phyloP scores from a whole-genome alignment of 2,888 invertebrate species.

The Leptopilina drosophilae region DNA sequence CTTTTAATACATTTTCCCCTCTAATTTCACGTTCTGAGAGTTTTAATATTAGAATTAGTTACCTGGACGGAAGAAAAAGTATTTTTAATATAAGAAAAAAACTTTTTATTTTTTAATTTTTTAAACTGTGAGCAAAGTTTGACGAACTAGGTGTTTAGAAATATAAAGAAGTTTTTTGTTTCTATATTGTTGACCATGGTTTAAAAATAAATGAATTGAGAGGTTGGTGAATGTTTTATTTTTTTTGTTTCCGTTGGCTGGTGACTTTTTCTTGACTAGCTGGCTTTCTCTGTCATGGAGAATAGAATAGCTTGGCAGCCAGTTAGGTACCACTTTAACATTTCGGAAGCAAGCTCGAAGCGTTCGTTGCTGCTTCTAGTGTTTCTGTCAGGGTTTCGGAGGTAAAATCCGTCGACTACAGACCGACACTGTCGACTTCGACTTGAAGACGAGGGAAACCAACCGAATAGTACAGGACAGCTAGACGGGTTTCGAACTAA shows the following conservation, averaged over 20 bases:
- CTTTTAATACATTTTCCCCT: too few species aligned
- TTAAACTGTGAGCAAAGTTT: too few species aligned
- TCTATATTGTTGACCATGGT: too few species aligned
- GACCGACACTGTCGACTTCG: slow-evolving; percentile 59
- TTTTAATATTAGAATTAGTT: too few species aligned
- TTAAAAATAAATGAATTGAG: too few species aligned
- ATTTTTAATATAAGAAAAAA: too few species aligned
- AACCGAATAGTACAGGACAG: slow-evolving; percentile 50
- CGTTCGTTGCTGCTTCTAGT: slow-evolving; percentile 59
- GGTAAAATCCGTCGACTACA: slow-evolving; percentile 61
- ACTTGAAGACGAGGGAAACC: slow-evolving; percentile 54
- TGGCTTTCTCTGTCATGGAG: slow-evolving; percentile 12
- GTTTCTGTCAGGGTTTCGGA: slow-evolving; percentile 59
- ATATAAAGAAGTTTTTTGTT: too few species aligned
- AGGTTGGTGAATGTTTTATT: too few species aligned
- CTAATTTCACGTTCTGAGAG: too few species aligned
- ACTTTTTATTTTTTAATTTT: too few species aligned
- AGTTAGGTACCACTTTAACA: slow-evolving; percentile 32
- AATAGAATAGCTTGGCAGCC: slow-evolving; percentile 33
- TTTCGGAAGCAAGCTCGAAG: slow-evolving; percentile 49
- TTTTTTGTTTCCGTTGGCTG: not conserved
- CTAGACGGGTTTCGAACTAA: slow-evolving; percentile 56
- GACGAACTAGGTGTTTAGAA: too few species aligned
- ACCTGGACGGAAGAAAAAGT: too few species aligned
- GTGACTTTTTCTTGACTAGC: not conserved